Conservation (phyloP, 1,140 invertebrate species). For the Drosophila persimilis region DNA sequence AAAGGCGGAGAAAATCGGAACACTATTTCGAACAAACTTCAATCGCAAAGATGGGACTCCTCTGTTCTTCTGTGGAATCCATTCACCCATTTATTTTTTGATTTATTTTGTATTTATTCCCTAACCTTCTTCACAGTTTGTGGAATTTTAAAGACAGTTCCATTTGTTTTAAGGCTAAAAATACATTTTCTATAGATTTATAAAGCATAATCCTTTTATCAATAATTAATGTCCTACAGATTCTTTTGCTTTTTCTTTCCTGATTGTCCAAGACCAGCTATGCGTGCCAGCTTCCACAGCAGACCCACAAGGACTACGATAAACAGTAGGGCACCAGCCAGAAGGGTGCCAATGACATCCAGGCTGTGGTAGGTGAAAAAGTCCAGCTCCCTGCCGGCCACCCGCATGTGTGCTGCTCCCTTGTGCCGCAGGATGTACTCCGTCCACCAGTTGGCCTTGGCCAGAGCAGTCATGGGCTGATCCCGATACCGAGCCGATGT, state of each 20-base stretch:
- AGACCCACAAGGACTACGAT: not conserved
- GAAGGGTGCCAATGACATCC: constrained; percentile 30
- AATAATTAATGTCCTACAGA: not conserved
- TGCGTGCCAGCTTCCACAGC: too few relatives aligned
- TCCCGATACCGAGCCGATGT: constrained; percentile 84
- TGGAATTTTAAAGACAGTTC: not conserved
- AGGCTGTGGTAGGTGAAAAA: constrained; percentile 53
- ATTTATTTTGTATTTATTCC: too few relatives aligned
- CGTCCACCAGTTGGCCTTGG: constrained; percentile 86
- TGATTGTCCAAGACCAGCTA: too few relatives aligned
- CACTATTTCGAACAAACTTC: too few relatives aligned
- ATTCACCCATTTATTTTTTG: too few relatives aligned
- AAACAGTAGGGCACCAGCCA: not conserved
- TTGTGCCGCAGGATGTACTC: constrained; percentile 84
- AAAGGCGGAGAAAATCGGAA: too few relatives aligned
- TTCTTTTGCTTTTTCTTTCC: not conserved
- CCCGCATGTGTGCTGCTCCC: constrained; percentile 81
- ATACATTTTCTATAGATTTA: not conserved
- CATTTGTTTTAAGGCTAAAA: too few relatives aligned
- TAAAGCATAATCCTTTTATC: not conserved
- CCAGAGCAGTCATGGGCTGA: constrained; percentile 84
- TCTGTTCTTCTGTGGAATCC: too few relatives aligned
- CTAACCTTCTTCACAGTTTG: too few relatives aligned
- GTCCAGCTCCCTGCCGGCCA: constrained; percentile 64
- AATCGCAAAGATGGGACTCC: too few relatives aligned